These are phyloP conservation scores for Rhodeus uyekii DNA, from an alignment of 2,797 vertebrate species.

Conservation along the genomic window DNA sequence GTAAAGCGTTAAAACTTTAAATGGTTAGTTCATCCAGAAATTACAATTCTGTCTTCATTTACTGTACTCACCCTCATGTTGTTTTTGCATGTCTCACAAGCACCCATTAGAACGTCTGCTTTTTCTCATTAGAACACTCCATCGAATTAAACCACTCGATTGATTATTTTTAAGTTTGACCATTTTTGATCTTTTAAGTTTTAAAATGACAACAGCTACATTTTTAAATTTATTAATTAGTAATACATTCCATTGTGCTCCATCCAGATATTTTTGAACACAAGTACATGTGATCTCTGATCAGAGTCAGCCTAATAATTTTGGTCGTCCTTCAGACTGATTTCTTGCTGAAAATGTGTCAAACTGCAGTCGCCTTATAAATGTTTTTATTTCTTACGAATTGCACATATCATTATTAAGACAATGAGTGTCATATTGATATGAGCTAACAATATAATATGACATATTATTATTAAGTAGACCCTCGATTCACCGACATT, in stretches of 20 bases:
- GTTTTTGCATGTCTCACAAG: not conserved
- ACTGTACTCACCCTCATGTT: not conserved
- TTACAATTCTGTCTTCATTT: not conserved
- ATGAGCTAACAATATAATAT: constrained; percentile 64
- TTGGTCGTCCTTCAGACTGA: not conserved
- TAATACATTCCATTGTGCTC: not conserved
- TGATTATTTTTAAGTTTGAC: not conserved
- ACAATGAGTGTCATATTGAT: constrained; percentile 68
- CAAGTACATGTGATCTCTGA: not conserved
- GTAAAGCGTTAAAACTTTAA: not conserved
- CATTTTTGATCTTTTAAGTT: not conserved
- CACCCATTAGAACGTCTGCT: not conserved
- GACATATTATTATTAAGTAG: constrained; percentile 58
- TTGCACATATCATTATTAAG: constrained; percentile 64
- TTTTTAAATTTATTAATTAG: not conserved
- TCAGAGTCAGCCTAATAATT: not conserved
- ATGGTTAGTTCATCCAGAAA: not conserved
- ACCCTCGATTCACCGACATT: constrained; percentile 55
- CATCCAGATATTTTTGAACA: not conserved
- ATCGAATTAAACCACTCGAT: too few relatives aligned
- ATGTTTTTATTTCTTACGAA: constrained; percentile 67
- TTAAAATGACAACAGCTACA: too few relatives aligned
- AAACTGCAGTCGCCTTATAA: constrained; percentile 66
- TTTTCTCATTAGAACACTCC: not conserved
- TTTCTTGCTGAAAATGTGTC: constrained; percentile 1